Evolutionary conservation across 2,888 invertebrate genomes (phyloP).

Genomic region (Drosophila anomelani): DNA sequence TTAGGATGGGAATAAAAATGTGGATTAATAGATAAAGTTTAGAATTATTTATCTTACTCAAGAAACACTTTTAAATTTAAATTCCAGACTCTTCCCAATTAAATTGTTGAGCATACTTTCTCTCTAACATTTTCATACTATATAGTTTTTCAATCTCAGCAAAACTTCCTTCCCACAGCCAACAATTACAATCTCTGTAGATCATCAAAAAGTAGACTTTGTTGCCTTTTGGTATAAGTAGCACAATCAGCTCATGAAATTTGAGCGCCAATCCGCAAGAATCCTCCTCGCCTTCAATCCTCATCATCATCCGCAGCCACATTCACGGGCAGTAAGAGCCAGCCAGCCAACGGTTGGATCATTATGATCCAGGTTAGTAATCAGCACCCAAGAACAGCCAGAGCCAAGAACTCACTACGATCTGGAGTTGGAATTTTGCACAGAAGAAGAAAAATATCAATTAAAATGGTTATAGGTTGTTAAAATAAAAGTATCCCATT

Average conservation of each 20-base stretch:
- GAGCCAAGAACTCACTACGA: conserved; percentile 15
- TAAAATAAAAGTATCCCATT: neutral
- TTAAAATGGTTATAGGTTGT: neutral
- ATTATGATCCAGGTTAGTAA: conserved; percentile 71
- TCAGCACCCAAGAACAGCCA: conserved; percentile 58
- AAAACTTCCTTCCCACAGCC: conserved; percentile 33
- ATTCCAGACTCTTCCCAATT: neutral
- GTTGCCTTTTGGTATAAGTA: conserved; percentile 52
- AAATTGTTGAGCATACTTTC: conserved; percentile 20
- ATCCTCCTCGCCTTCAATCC: conserved; percentile 28
- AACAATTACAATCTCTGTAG: conserved; percentile 37
- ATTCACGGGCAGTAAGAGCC: conserved; percentile 17
- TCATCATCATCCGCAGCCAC: conserved; percentile 13
- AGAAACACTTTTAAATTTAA: too few relatives aligned
- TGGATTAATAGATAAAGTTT: neutral
- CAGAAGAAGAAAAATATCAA: conserved; percentile 3
- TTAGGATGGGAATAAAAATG: neutral
- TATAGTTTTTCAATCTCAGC: conserved; percentile 4
- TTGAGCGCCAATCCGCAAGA: conserved; percentile 55
- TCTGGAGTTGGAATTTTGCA: conserved; percentile 27
- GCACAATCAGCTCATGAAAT: conserved; percentile 70
- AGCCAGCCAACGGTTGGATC: conserved; percentile 24
- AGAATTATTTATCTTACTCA: neutral
- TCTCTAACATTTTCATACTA: conserved; percentile 22
- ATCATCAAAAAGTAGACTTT: conserved; percentile 44